phyloP scores from a whole-genome alignment of 1,140 invertebrate species.

The Frieseomelitta varia region DNA sequence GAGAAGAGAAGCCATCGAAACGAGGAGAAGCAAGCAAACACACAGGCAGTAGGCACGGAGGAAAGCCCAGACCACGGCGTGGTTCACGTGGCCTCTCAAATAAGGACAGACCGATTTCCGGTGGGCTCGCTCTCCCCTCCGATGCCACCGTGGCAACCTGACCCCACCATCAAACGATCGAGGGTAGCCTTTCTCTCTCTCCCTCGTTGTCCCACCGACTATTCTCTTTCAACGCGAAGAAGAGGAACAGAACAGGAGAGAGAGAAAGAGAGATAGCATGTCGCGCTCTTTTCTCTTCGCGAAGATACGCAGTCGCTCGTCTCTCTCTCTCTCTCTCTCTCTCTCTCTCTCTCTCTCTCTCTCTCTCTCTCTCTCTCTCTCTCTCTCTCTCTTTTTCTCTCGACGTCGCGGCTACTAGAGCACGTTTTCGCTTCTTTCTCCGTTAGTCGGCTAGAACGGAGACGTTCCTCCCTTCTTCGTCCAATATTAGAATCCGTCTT shows the following conservation, averaged over 20 bases:
- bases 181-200: slow-evolving; percentile 44
- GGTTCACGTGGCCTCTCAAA: slow-evolving; percentile 73
- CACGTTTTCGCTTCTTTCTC: slow-evolving; percentile 24
- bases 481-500: not conserved
- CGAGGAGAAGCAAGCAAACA: slow-evolving; percentile 27
- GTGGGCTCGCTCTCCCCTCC: slow-evolving; percentile 59
- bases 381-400: slow-evolving; percentile 37
- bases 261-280: not conserved
- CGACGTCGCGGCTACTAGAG: slow-evolving; percentile 41
- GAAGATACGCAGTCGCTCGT: slow-evolving; percentile 13
- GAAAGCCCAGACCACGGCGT: slow-evolving; percentile 51
- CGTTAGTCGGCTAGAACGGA: slow-evolving; percentile 10
- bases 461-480: not conserved
- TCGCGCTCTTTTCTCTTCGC: not conserved
- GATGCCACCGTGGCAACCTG: slow-evolving; percentile 39
- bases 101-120: slow-evolving; percentile 78
- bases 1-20: slow-evolving; percentile 46
- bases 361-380: slow-evolving; percentile 55
- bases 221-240: not conserved
- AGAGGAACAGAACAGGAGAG: not conserved
- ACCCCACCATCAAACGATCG: slow-evolving; percentile 43
- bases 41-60: slow-evolving; percentile 15
- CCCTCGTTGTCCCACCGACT: not conserved
- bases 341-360: slow-evolving; percentile 39
- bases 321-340: slow-evolving; percentile 57